These are phyloP conservation scores for Uloborus diversus DNA, from an alignment of 1,140 invertebrate genomes.

Conservation along the genomic window DNA sequence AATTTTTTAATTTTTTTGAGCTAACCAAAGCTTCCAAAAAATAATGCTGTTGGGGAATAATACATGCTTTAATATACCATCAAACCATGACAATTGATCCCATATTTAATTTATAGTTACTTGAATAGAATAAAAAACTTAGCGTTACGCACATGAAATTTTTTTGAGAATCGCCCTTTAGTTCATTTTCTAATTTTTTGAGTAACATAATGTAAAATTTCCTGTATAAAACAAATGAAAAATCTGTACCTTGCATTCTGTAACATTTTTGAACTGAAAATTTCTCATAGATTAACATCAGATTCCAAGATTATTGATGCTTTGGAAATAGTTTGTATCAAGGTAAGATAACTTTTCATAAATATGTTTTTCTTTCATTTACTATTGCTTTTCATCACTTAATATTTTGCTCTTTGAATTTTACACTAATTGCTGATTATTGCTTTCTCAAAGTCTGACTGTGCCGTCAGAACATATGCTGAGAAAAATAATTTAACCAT, in stretches of 20 bases:
- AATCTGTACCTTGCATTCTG: neutral
- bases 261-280: neutral
- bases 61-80: no score
- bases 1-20: no score
- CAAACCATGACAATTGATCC: no score
- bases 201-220: neutral
- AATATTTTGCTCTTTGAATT: neutral
- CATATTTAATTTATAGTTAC: neutral
- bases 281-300: neutral
- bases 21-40: no score
- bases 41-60: no score
- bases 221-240: neutral
- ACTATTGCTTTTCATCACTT: neutral
- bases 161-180: no score
- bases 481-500: slow-evolving; percentile 57
- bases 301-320: neutral
- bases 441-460: slow-evolving; percentile 28
- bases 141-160: no score
- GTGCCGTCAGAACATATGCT: slow-evolving; percentile 60
- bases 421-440: neutral
- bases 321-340: slow-evolving; percentile 25
- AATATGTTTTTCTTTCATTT: neutral
- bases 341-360: slow-evolving; percentile 16
- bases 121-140: neutral
- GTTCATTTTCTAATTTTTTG: no score